Conservation (phyloP, 1,140 invertebrate genomes). For the Episyrphus balteatus region DNA sequence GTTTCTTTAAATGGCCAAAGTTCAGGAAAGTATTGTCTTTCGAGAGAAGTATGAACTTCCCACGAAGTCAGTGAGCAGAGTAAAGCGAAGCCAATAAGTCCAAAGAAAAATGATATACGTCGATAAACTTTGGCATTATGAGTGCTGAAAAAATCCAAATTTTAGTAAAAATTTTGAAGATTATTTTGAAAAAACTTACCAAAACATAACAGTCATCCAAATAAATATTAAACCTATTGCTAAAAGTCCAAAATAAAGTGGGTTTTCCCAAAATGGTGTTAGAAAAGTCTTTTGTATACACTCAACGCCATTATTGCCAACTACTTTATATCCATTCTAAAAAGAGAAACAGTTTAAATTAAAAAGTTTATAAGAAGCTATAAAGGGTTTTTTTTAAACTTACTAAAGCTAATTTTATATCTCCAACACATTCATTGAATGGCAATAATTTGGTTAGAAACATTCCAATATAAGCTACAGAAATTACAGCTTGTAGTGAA, state of each 20-base stretch:
- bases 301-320: conserved; percentile 25
- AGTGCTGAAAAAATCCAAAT: conserved; percentile 15
- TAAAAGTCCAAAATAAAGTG: conserved; percentile 29
- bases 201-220: conserved; percentile 35
- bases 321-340: conserved; percentile 24
- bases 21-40: conserved; percentile 23
- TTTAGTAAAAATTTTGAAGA: not conserved
- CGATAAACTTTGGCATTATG: conserved; percentile 30
- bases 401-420: conserved; percentile 21
- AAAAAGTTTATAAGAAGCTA: not conserved
- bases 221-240: conserved; percentile 29
- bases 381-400: not conserved
- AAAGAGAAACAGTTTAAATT: not conserved
- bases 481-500: conserved; percentile 31
- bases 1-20: conserved; percentile 21
- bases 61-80: conserved; percentile 28
- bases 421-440: conserved; percentile 28
- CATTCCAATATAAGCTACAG: conserved; percentile 32
- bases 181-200: conserved; percentile 16
- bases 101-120: conserved; percentile 28
- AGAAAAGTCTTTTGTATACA: conserved; percentile 33
- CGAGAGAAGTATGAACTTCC: conserved; percentile 30
- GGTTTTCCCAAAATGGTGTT: conserved; percentile 33
- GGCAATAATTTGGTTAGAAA: conserved; percentile 24
- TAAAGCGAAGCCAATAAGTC: conserved; percentile 20